A percentile compares a stretch with the other conserved stretches of the same genome.
phyloP scores from a whole-genome alignment of 2,113 vertebrate species.

The Pteruthius melanotis region DNA sequence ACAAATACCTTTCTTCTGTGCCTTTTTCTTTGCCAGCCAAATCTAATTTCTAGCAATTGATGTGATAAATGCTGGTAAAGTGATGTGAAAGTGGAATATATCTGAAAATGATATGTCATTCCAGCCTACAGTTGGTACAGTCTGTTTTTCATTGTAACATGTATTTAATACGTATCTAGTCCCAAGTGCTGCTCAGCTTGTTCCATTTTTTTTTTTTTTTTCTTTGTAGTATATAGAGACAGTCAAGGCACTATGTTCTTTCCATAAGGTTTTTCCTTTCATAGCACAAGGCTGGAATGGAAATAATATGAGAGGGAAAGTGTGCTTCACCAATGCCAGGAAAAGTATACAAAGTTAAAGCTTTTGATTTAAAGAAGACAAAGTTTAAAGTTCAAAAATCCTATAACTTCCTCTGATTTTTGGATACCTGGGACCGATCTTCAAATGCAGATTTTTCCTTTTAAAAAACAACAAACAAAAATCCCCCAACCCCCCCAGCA shows the following conservation, averaged over 20 bases:
- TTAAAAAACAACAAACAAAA: background rate
- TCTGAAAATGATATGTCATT: background rate
- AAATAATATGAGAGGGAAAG: background rate
- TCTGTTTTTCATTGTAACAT: background rate
- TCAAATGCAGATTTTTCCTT: background rate
- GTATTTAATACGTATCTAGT: background rate
- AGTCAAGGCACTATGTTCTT: constrained; percentile 13
- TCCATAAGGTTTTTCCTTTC: constrained; percentile 32
- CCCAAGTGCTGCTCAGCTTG: background rate
- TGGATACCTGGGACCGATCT: background rate
- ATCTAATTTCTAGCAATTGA: background rate
- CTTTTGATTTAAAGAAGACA: background rate
- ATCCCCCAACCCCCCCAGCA: background rate
- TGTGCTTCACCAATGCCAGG: background rate
- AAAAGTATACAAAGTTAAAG: background rate
- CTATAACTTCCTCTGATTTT: background rate
- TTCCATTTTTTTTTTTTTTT: background rate
- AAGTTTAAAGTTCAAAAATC: background rate
- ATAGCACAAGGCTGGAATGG: background rate
- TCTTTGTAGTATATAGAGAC: background rate
- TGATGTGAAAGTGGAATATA: background rate
- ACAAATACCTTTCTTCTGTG: background rate
- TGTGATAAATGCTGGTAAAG: background rate
- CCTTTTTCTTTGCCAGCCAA: background rate
- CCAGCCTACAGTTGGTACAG: background rate